Percentiles rank a stretch among this genome's conserved stretches.
phyloP scores from a whole-genome alignment of 53 echinoderm and acorn worm species.

The Hippasteria phrygiana region DNA sequence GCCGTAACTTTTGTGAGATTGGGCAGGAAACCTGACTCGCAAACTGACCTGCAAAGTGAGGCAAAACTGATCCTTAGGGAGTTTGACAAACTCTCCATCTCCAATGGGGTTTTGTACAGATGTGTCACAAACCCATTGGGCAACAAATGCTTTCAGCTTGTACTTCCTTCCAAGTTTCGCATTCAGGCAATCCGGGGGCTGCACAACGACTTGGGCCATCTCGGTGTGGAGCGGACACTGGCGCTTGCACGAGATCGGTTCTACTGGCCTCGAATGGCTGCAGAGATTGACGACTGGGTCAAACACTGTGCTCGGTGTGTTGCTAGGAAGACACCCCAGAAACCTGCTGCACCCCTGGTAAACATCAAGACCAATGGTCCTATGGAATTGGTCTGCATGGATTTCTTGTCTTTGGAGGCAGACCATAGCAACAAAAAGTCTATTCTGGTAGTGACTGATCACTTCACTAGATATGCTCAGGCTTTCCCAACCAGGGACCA shows the following conservation, averaged over 20 bases:
- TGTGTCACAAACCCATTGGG: not conserved
- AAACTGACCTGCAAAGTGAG: not conserved
- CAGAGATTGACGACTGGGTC: constrained; percentile 35
- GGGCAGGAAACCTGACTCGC: not conserved
- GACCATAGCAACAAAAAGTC: constrained; percentile 43
- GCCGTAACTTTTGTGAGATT: not conserved
- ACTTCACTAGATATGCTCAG: constrained; percentile 65
- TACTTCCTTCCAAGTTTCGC: constrained; percentile 37
- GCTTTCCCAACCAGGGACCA: too few relatives aligned
- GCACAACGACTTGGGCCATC: constrained; percentile 74
- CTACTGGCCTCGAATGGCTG: constrained; percentile 78
- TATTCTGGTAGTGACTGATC: constrained; percentile 65
- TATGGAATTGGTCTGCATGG: constrained; percentile 65
- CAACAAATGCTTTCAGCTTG: not conserved
- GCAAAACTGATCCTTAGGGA: not conserved
- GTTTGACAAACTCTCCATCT: not conserved
- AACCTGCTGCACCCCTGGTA: constrained; percentile 16
- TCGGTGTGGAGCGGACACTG: constrained; percentile 67
- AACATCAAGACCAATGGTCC: constrained; percentile 31
- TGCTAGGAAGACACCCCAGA: not conserved
- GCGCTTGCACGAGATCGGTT: constrained; percentile 66
- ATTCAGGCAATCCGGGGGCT: constrained; percentile 31
- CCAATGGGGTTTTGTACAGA: not conserved
- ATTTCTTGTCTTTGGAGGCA: constrained; percentile 49
- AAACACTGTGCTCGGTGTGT: constrained; percentile 63